Evolutionary conservation across 2,797 vertebrate genomes (phyloP).

Genomic region (Poecilia wingei): DNA sequence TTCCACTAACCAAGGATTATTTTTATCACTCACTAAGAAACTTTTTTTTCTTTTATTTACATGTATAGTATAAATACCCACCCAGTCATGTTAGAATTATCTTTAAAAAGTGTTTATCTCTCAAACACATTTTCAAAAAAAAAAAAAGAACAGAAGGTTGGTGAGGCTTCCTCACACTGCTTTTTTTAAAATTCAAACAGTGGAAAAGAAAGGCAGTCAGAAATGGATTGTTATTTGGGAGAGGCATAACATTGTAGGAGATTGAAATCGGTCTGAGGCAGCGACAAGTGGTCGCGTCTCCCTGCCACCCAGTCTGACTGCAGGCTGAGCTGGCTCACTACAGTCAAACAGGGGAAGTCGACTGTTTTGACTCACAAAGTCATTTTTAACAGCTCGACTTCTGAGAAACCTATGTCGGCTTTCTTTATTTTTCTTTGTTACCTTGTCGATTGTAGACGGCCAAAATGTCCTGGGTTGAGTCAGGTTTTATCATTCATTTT

Average conservation of each 20-base stretch:
- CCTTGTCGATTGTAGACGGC: slow-evolving; percentile 18
- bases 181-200: slow-evolving; percentile 69
- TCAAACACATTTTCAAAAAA: slow-evolving; percentile 35
- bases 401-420: slow-evolving; percentile 61
- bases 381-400: slow-evolving; percentile 75
- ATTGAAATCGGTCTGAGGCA: slow-evolving; percentile 85
- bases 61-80: too few relatives aligned
- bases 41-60: too few relatives aligned
- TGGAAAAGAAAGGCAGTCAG: slow-evolving; percentile 75
- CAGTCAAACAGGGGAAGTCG: slow-evolving; percentile 76
- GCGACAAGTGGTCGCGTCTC: slow-evolving; percentile 86
- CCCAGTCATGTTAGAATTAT: background rate
- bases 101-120: background rate
- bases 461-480: background rate
- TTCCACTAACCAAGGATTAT: background rate
- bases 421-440: slow-evolving; percentile 30
- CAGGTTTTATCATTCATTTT: slow-evolving; percentile 7
- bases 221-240: slow-evolving; percentile 85
- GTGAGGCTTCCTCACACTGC: slow-evolving; percentile 42
- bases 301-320: slow-evolving; percentile 85
- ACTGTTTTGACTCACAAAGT: slow-evolving; percentile 81
- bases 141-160: slow-evolving; percentile 30
- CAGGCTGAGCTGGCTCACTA: slow-evolving; percentile 65
- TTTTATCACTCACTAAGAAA: background rate
- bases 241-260: slow-evolving; percentile 77